phyloP scores from a whole-genome alignment of 2,113 vertebrate genomes.

The Phylloscopus trochilus region DNA sequence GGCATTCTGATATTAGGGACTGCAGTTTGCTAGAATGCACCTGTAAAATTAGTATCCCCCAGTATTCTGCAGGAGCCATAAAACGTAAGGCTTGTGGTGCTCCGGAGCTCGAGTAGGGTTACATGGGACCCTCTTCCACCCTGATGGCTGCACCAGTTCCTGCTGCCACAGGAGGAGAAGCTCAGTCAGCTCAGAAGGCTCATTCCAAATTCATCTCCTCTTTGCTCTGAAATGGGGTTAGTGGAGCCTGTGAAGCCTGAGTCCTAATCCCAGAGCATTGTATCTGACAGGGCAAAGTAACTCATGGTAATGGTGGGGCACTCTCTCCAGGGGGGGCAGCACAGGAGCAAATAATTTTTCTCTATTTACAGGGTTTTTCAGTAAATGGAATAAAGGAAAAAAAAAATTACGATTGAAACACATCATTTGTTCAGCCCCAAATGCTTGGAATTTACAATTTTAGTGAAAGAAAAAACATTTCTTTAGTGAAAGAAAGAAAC shows the following conservation, averaged over 20 bases:
- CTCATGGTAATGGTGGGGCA: background rate
- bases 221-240: background rate
- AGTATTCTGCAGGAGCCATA: slow-evolving; percentile 62
- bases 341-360: background rate
- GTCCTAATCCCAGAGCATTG: background rate
- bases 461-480: background rate
- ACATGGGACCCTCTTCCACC: background rate
- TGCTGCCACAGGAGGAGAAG: background rate
- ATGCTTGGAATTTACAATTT: background rate
- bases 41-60: slow-evolving; percentile 76
- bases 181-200: background rate
- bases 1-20: slow-evolving; percentile 63
- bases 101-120: slow-evolving; percentile 41
- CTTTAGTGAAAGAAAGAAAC: background rate
- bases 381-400: background rate
- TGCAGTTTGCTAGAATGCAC: slow-evolving; percentile 71
- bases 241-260: background rate
- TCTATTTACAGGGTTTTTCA: fast-evolving
- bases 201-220: background rate
- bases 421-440: background rate
- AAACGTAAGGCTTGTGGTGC: slow-evolving; percentile 62
- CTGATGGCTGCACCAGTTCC: background rate
- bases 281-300: background rate
- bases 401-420: background rate
- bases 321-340: background rate